A percentile compares a stretch with the other conserved stretches of the same genome.
phyloP scores from a whole-genome alignment of 2,797 vertebrate species.

The Cephalopachus bancanus region DNA sequence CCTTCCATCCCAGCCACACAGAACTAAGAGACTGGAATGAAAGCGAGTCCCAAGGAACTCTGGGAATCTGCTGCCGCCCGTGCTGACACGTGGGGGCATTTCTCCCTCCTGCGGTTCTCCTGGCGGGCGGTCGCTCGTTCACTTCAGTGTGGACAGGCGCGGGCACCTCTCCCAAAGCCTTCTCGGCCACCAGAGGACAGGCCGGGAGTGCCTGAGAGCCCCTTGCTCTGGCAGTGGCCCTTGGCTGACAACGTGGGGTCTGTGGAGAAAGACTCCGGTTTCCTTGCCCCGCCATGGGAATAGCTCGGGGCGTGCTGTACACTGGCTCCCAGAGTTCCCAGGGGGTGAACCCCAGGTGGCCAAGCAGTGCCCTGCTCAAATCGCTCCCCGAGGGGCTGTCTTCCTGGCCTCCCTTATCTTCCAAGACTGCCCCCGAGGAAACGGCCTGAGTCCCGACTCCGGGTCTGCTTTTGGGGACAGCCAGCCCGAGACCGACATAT shows the following conservation, averaged over 20 bases:
- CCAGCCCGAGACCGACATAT: background rate
- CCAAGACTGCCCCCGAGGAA: background rate
- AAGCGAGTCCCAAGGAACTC: background rate
- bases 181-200: background rate
- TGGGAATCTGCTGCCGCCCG: background rate
- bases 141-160: background rate
- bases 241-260: background rate
- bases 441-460: background rate
- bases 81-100: background rate
- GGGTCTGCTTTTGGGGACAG: background rate
- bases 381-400: background rate
- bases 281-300: background rate
- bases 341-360: background rate
- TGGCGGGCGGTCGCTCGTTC: background rate
- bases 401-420: background rate
- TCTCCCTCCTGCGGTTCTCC: background rate
- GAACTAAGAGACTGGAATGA: constrained; percentile 42
- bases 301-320: background rate
- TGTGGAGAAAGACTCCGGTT: background rate
- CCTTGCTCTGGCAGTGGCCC: background rate
- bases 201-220: background rate
- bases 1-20: constrained; percentile 35
- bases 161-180: too few relatives aligned
- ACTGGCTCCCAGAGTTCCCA: background rate
- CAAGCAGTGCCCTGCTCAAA: too few relatives aligned